Conservation (phyloP, 2,113 vertebrate genomes). For the Mystacornis crossleyi region DNA sequence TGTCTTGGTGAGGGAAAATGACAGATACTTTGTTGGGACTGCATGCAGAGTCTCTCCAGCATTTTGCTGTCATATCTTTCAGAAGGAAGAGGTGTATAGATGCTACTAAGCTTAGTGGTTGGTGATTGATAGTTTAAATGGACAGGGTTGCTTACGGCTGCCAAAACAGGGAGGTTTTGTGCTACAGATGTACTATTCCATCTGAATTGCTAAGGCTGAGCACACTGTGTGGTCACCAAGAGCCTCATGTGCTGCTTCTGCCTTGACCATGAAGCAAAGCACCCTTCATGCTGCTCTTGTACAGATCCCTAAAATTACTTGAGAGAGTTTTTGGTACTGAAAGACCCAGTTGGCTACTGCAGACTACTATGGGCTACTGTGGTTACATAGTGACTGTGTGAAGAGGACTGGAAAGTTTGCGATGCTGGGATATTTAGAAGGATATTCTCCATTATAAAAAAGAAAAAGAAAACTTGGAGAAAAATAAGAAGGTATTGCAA, state of each 20-base stretch:
- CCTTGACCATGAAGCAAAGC: neutral
- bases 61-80: neutral
- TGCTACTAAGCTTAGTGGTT: neutral
- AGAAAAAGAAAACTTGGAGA: neutral
- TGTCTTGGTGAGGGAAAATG: neutral
- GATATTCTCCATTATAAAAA: neutral
- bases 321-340: neutral
- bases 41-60: neutral
- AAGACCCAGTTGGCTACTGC: neutral
- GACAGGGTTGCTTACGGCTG: neutral
- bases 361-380: no score
- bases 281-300: neutral
- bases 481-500: neutral
- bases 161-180: neutral
- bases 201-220: neutral
- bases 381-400: fast-evolving
- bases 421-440: neutral
- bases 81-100: neutral
- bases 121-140: neutral
- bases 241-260: neutral
- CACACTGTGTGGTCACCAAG: neutral
- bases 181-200: neutral
- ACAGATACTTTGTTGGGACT: neutral
- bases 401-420: neutral
- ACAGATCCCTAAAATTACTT: neutral